Conservation (phyloP, 1,140 invertebrate genomes). For the Anastrepha ludens region DNA sequence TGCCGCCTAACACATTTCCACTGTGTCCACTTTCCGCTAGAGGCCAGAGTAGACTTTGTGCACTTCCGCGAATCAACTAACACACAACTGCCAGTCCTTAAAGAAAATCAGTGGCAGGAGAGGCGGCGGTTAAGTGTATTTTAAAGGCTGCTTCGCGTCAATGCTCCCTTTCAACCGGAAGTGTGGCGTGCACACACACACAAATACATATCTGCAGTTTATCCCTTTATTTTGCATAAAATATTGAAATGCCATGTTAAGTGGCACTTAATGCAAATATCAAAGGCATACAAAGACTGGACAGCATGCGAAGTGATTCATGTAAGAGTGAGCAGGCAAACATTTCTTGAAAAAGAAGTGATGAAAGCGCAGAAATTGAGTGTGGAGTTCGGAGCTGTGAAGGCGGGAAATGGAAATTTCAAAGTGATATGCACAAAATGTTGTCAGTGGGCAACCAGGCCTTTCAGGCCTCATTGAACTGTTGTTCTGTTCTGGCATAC, state of each 20-base stretch:
- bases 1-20: background rate
- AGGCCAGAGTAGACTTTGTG: background rate
- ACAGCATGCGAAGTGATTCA: background rate
- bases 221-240: constrained; percentile 68
- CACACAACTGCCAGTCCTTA: background rate
- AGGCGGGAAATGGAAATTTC: background rate
- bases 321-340: background rate
- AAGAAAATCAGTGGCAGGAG: background rate
- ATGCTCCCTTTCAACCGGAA: background rate
- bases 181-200: background rate
- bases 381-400: background rate
- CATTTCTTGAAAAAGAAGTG: background rate
- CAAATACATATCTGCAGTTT: constrained; percentile 27
- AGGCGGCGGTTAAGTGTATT: background rate
- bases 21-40: background rate
- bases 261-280: constrained; percentile 73
- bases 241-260: constrained; percentile 73
- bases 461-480: too few species aligned
- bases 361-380: background rate
- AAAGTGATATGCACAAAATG: background rate
- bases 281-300: constrained; percentile 47
- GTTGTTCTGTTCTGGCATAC: too few species aligned
- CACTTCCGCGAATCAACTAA: background rate
- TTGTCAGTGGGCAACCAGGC: too few species aligned
- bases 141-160: background rate